Evolutionary conservation across 2,113 vertebrate species (phyloP).

Genomic region (Melanocharis versteri): DNA sequence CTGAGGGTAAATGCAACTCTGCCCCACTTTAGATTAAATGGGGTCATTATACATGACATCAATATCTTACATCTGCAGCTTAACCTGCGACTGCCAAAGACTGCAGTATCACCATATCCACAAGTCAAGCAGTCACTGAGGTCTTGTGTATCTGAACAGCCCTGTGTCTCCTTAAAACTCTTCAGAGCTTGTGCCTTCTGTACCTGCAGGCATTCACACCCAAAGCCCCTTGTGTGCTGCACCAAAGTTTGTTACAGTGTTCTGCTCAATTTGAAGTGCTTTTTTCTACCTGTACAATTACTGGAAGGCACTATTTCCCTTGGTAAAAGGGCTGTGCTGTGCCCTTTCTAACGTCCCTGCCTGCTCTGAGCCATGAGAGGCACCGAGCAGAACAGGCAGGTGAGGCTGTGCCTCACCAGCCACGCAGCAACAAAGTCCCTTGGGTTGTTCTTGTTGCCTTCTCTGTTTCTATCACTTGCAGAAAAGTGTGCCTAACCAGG

Average conservation of each 20-base stretch:
- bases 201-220: not conserved
- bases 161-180: not conserved
- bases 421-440: not conserved
- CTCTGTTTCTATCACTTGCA: not conserved
- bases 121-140: not conserved
- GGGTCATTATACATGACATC: not conserved
- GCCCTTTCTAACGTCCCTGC: not conserved
- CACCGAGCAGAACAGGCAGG: fast-evolving
- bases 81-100: not conserved
- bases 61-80: not conserved
- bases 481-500: not conserved
- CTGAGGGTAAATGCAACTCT: not conserved
- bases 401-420: not conserved
- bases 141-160: not conserved
- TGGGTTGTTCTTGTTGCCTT: too few relatives aligned
- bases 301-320: not conserved
- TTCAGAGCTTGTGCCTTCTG: not conserved
- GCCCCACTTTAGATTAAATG: not conserved
- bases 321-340: not conserved
- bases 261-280: not conserved
- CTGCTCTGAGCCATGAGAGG: not conserved
- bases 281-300: not conserved
- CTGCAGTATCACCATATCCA: not conserved
- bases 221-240: fast-evolving
- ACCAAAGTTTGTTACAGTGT: not conserved